Evolutionary conservation across 1,140 invertebrate genomes (phyloP).

Genomic region (Bombus pascuorum): DNA sequence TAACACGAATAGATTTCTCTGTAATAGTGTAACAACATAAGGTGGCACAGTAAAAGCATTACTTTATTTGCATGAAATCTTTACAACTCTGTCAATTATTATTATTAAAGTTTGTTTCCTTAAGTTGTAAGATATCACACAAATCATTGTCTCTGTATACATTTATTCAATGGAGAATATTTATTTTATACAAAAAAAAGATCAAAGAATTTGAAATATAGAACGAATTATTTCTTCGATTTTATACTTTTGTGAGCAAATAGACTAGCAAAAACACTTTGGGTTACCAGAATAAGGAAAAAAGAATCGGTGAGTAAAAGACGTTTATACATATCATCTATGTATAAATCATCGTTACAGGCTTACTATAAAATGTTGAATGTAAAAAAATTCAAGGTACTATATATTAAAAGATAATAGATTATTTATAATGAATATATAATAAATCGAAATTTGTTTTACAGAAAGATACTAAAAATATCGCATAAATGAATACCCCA

Average conservation of each 20-base stretch:
- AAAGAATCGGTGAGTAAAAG: background rate
- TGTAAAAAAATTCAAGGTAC: background rate
- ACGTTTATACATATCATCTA: slow-evolving; percentile 3
- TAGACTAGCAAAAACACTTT: slow-evolving; percentile 23
- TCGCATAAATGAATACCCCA: slow-evolving; percentile 45
- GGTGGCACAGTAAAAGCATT: slow-evolving; percentile 72
- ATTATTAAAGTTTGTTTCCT: slow-evolving; percentile 30
- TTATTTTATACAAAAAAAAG: slow-evolving; percentile 8
- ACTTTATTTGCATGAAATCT: slow-evolving; percentile 55
- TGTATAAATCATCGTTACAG: slow-evolving; percentile 1
- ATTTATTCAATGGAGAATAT: slow-evolving; percentile 28
- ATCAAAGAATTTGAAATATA: slow-evolving; percentile 22
- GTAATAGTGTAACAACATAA: slow-evolving; percentile 75
- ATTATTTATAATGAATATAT: background rate
- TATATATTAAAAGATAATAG: slow-evolving; percentile 6
- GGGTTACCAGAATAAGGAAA: slow-evolving; percentile 6
- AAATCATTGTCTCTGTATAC: slow-evolving; percentile 25
- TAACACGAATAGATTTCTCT: slow-evolving; percentile 78
- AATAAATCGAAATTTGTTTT: background rate
- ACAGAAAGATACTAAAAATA: slow-evolving; percentile 11
- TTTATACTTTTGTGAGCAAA: slow-evolving; percentile 28
- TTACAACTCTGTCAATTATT: slow-evolving; percentile 6
- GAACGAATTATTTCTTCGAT: slow-evolving; percentile 6
- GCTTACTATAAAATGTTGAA: background rate
- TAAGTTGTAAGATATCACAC: slow-evolving; percentile 39